Evolutionary conservation across 2,888 invertebrate species (phyloP), one percentile per base, ranked within the genome.

Genomic region (Dynastes hyllus): DNA sequence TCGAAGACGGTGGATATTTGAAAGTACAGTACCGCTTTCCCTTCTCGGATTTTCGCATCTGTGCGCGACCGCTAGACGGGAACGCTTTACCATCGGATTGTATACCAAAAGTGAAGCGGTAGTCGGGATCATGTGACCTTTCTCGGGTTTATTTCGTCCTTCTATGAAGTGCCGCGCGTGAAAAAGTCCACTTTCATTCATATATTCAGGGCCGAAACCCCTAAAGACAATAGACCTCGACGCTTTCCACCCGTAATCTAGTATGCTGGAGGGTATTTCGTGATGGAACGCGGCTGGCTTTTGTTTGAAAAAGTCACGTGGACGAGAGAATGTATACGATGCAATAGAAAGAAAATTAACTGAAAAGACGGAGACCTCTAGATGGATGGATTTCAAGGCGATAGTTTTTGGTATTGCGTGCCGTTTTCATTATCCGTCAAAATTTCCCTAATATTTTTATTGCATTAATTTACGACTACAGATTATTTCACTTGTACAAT

Each of bases 231-330:
- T 71, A 71, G 71, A 71, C 37, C 55, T 55, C 71, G 22, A 2
- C 32, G 71, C 58, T 71, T 58, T 58, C 71, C 27, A 71, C 37
- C 55, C 53, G 71, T 71, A 71, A 71, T 71, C 71, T 55, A 71
- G 71, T 71, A 55, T 71, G 71, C 71, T 71, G 55, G 55, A 55
- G 71, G 71, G 71, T 71, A 58, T 71, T 71, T 71, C 71, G 55
- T 71, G 71, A 71, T 71, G 71, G 71, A 71, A 71, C 71, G 71
- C 71, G 71, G 71, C 55, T 58, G 40, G 71, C 71, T 71, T 69
- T 71, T 71, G 71, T 71, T 71, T 55, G 71, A 55, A 71, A 71
- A 55, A 71, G 58, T 71, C 71, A 71, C 71, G 55, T 71, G 71
- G 55, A 53, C 29, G 32, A 58, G 37, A 71, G 37, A 27, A 55